Percentiles rank a stretch among this genome's conserved stretches.
These are phyloP conservation scores for Camptogramma bilineatum DNA, from an alignment of 2,888 invertebrate species.

Conservation along the genomic window DNA sequence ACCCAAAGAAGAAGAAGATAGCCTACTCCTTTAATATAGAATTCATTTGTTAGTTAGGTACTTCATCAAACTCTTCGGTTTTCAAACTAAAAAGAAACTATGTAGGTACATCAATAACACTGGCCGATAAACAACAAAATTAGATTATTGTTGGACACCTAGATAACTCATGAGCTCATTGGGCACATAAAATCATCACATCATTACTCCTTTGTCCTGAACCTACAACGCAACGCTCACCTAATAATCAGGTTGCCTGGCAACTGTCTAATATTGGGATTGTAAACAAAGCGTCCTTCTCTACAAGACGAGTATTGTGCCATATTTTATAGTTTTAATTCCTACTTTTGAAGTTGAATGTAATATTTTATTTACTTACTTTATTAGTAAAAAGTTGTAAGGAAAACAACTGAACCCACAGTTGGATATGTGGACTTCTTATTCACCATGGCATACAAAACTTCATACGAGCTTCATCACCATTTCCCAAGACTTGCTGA, in stretches of 20 bases:
- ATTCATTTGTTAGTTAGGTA: no score
- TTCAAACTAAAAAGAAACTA: no score
- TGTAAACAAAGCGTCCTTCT: constrained; percentile 31
- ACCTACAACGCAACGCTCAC: no score
- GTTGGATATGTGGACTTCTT: constrained; percentile 9
- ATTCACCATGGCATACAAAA: constrained; percentile 68
- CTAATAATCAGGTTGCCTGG: constrained; percentile 31
- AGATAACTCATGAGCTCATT: no score
- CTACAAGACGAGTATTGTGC: neutral
- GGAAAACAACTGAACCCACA: neutral
- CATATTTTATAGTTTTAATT: neutral
- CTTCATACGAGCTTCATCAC: constrained; percentile 86
- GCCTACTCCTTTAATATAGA: no score
- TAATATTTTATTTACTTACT: neutral
- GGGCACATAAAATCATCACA: no score
- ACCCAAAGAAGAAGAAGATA: no score
- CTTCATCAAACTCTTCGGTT: no score
- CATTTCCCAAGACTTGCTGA: constrained; percentile 89
- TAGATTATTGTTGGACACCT: no score
- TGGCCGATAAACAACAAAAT: no score
- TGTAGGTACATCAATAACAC: no score
- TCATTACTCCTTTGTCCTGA: no score
- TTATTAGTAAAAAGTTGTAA: constrained; percentile 1
- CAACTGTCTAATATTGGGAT: constrained; percentile 24
- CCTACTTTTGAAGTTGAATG: neutral